Conservation (phyloP, 2,113 vertebrate species). For the Prunella fulvescens region DNA sequence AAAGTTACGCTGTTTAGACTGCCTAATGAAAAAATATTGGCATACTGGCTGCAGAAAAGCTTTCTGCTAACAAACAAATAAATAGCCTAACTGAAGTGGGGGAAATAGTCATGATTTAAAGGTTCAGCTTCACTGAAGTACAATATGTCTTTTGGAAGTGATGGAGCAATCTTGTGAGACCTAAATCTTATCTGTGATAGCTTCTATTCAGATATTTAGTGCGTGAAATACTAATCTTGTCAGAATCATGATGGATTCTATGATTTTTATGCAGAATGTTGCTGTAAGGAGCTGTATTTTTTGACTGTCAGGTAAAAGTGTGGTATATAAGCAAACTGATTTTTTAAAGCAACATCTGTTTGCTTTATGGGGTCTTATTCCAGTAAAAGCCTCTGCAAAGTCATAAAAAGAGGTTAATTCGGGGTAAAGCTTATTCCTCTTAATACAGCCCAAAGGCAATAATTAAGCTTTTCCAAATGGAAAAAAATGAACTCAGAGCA, state of each 20-base stretch:
- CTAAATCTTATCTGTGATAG: constrained; percentile 46
- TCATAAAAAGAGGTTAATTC: constrained; percentile 39
- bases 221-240: constrained; percentile 47
- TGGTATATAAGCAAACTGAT: constrained; percentile 38
- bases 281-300: constrained; percentile 47
- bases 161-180: not conserved
- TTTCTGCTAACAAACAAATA: not conserved
- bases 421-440: not conserved
- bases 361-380: not conserved
- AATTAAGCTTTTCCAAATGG: not conserved
- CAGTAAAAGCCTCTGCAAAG: not conserved
- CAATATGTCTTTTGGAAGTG: not conserved
- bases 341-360: constrained; percentile 55
- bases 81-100: not conserved
- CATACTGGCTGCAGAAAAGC: not conserved
- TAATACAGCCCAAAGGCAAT: not conserved
- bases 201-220: constrained; percentile 48
- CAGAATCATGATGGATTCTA: constrained; percentile 50
- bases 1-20: not conserved
- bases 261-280: constrained; percentile 48
- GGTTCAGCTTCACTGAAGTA: not conserved
- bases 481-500: not conserved
- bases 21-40: not conserved
- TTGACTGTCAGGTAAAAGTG: constrained; percentile 26
- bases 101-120: not conserved